A percentile compares a stretch with the other conserved stretches of the same genome.
These are phyloP conservation scores for Pegoplata infirma DNA, from an alignment of 2,888 invertebrate genomes.

Conservation along the genomic window DNA sequence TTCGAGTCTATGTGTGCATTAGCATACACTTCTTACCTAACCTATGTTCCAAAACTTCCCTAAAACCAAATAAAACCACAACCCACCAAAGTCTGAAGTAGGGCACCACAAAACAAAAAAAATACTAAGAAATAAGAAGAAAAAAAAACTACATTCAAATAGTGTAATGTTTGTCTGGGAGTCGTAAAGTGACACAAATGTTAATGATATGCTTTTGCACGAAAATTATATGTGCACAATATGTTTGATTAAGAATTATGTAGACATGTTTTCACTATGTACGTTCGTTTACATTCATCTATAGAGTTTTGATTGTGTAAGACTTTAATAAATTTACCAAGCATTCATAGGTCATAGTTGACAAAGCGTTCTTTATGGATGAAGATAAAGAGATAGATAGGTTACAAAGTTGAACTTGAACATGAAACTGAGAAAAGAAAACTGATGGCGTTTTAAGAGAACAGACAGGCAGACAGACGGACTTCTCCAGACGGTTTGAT, in stretches of 20 bases:
- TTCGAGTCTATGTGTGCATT: no score
- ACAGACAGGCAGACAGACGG: no score
- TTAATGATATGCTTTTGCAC: constrained; percentile 51
- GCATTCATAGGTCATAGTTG: background rate
- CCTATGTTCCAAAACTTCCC: no score
- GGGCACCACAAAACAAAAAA: background rate
- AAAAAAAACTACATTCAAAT: constrained; percentile 13
- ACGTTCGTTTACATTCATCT: constrained; percentile 7
- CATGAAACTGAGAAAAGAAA: background rate
- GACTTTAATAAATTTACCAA: constrained; percentile 9
- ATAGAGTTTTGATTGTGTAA: constrained; percentile 12
- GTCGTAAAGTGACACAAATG: constrained; percentile 45
- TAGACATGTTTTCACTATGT: constrained; percentile 8
- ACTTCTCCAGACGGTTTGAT: no score
- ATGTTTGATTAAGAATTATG: constrained; percentile 37
- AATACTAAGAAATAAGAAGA: constrained; percentile 4
- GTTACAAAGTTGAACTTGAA: constrained; percentile 24
- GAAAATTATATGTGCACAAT: constrained; percentile 11
- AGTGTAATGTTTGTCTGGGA: constrained; percentile 34
- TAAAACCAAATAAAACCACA: no score
- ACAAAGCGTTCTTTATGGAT: background rate
- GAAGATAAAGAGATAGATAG: background rate
- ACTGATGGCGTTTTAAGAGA: no score
- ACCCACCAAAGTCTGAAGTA: no score
- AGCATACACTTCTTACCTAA: no score